Percentiles rank a stretch among this genome's conserved stretches.
phyloP scores from a whole-genome alignment of 1,140 invertebrate genomes.

The Grapholita molesta region DNA sequence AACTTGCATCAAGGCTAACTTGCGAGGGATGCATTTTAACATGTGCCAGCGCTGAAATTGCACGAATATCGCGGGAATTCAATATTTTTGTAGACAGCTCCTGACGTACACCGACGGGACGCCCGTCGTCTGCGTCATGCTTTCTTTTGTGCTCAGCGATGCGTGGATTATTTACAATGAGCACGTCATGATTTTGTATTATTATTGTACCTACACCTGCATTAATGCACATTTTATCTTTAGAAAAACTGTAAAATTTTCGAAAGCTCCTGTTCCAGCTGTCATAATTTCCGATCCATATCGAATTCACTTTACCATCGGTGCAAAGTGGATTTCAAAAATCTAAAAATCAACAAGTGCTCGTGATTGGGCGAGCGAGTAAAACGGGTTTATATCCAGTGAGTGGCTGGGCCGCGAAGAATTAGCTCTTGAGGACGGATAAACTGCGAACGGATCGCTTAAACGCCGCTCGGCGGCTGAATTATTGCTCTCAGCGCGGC shows the following conservation, averaged over 20 bases:
- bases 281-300: background rate
- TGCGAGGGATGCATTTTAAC: constrained; percentile 40
- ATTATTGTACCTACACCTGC: background rate
- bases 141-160: constrained; percentile 9
- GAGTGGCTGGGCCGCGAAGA: constrained; percentile 22
- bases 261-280: background rate
- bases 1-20: constrained; percentile 35
- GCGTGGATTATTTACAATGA: constrained; percentile 3
- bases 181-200: background rate
- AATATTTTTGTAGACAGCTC: constrained; percentile 10
- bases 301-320: background rate
- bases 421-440: constrained; percentile 48
- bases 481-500: constrained; percentile 48
- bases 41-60: constrained; percentile 28
- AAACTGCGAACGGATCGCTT: constrained; percentile 46
- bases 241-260: background rate
- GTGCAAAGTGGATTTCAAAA: background rate
- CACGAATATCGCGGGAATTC: constrained; percentile 14
- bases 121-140: background rate
- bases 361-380: constrained; percentile 7
- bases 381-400: constrained; percentile 24
- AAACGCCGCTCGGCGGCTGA: constrained; percentile 50
- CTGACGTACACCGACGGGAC: background rate
- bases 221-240: background rate
- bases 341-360: constrained; percentile 21